Percentiles rank a stretch among this genome's conserved stretches.
Conservation (phyloP, 2,888 invertebrate genomes). For the Apantesis nais region DNA sequence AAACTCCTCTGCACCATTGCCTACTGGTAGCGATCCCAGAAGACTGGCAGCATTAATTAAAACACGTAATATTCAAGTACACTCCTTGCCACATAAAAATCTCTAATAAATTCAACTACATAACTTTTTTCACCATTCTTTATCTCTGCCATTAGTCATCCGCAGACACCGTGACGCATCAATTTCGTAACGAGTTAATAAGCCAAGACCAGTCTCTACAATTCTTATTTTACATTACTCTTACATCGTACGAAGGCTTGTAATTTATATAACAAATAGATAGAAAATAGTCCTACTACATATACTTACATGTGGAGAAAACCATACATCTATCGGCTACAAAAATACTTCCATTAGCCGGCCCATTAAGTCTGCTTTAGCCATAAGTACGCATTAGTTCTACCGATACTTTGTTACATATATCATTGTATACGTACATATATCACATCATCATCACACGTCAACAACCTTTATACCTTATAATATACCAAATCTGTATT, state of each 20-base stretch:
- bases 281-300: background rate
- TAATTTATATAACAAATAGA: constrained; percentile 4
- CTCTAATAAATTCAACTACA: background rate
- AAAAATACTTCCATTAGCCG: constrained; percentile 42
- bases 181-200: background rate
- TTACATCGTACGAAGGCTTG: background rate
- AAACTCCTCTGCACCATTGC: too few species aligned
- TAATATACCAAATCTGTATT: too few species aligned
- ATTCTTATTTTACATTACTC: background rate
- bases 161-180: background rate
- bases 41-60: background rate
- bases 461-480: too few species aligned
- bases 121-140: background rate
- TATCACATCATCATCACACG: too few species aligned
- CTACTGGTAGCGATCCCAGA: too few species aligned
- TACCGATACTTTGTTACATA: constrained; percentile 9
- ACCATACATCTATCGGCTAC: constrained; percentile 32
- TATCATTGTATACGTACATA: too few species aligned
- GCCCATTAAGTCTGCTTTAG: constrained; percentile 33
- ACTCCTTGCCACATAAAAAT: background rate
- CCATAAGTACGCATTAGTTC: constrained; percentile 36
- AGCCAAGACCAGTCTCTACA: background rate
- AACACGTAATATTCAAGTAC: background rate
- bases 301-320: background rate
- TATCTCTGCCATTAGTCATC: background rate